phyloP scores from a whole-genome alignment of 2,113 vertebrate genomes.

The Calypte anna region DNA sequence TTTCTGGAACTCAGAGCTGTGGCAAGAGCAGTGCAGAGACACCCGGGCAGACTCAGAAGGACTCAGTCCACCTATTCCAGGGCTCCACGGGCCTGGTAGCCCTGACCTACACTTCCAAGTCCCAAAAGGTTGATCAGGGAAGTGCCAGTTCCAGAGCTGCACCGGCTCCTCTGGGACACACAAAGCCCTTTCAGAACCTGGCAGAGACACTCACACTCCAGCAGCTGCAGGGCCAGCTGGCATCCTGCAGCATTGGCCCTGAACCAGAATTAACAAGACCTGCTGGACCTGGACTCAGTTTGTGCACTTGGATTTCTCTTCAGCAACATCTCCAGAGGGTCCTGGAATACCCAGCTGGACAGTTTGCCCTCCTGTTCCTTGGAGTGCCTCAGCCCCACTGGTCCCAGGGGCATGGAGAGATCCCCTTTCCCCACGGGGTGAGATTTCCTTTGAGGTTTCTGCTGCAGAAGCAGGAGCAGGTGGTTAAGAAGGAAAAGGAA shows the following conservation, averaged over 20 bases:
- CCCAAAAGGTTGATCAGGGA: background rate
- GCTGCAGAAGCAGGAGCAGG: background rate
- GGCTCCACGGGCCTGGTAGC: background rate
- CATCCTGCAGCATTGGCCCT: background rate
- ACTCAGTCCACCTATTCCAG: background rate
- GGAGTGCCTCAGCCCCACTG: background rate
- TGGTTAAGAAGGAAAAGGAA: background rate
- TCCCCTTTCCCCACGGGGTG: background rate
- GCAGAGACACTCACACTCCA: background rate
- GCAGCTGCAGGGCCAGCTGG: constrained; percentile 3
- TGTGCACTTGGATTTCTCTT: constrained; percentile 10
- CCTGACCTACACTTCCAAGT: background rate
- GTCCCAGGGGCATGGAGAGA: background rate
- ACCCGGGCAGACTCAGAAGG: background rate
- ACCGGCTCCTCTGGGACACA: background rate
- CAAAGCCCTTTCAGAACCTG: constrained; percentile 25
- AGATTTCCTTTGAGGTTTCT: background rate
- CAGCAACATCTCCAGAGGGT: background rate
- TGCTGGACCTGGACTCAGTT: background rate
- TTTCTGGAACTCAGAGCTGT: background rate
- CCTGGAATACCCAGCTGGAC: background rate
- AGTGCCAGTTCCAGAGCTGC: background rate
- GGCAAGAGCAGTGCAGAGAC: background rate
- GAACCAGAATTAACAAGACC: constrained; percentile 13
- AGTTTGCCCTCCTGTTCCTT: background rate